Evolutionary conservation across 1,140 invertebrate species (phyloP).

Genomic region (Geopemphigus sp.): DNA sequence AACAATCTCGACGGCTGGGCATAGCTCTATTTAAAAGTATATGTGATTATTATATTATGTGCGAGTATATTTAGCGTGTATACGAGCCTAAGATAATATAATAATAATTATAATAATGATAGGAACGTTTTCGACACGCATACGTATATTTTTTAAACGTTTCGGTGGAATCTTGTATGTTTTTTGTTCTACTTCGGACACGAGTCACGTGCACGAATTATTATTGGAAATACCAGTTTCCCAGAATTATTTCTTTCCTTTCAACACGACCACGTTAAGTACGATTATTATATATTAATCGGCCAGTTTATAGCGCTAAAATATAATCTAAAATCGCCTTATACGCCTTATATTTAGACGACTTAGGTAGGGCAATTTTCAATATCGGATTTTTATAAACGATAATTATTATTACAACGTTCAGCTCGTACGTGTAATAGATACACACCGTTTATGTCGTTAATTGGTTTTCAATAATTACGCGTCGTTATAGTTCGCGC

Average conservation of each 20-base stretch:
- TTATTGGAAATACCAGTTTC: neutral
- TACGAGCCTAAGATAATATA: too few species aligned
- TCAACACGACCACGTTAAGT: neutral
- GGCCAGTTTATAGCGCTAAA: neutral
- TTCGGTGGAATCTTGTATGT: neutral
- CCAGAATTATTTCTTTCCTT: neutral
- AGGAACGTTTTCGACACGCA: neutral
- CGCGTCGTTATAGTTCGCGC: too few species aligned
- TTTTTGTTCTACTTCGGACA: neutral
- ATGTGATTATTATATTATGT: too few species aligned
- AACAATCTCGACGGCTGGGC: too few species aligned
- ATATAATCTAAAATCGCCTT: neutral
- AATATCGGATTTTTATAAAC: too few species aligned
- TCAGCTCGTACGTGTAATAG: too few species aligned
- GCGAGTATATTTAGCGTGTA: neutral
- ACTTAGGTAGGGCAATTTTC: too few species aligned
- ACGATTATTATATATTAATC: neutral
- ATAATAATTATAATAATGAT: neutral
- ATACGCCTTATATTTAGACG: neutral
- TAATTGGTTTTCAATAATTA: too few species aligned
- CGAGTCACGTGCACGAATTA: neutral
- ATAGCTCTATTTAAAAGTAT: too few species aligned
- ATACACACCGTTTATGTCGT: too few species aligned
- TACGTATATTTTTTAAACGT: neutral
- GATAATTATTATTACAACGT: too few species aligned